Evolutionary conservation across 2,888 invertebrate species (phyloP), one percentile per base, ranked within the genome.

Genomic region (Sarcophaga rosellei): DNA sequence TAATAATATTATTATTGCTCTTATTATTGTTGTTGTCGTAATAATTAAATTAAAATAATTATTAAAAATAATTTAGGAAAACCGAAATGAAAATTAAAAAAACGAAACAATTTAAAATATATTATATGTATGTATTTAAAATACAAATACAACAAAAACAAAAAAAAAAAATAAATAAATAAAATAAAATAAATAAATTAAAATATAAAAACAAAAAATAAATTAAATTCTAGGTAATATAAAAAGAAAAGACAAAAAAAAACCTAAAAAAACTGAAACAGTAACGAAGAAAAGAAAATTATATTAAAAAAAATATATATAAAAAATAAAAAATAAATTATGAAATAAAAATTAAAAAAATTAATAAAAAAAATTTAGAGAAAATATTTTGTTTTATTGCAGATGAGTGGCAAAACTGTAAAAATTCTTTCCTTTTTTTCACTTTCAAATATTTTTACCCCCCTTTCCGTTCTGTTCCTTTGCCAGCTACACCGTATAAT

Each of bases 21-120:
- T 47, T 47, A 75, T 82, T 82, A 78, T 66, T 89, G 89, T 89
- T 89, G 89, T 89, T 89, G 89, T 89, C 89, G 88, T 88, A 88
- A 89, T 76, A 87, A 87, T 88, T 68, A 85, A 88, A 53, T 53
- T 53, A 15, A 53, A 53, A 4, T 4, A 53, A 53, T 53, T 15
- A 53, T 17, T 77, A 72, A 76, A 76, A 57, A 76, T 66, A 35
- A 65, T 66, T 53, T 57, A 66, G 65, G 35, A 47, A 66, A 75
- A 57, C 53, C n/a, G 6, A 53, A 57, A 53, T 44, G 79, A 78
- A 61, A 72, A 76, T 70, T 6, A 77, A 76, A 70, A 44, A 76
- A 81, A 4, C 15, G 11, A 74, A 73, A 53, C 47, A 73, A 59
- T 21, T 25, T 35, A 76, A 44, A 20, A 62, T 25, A 65, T 25